phyloP scores from a whole-genome alignment of 1,140 invertebrate species.

The Lepidurus apus region DNA sequence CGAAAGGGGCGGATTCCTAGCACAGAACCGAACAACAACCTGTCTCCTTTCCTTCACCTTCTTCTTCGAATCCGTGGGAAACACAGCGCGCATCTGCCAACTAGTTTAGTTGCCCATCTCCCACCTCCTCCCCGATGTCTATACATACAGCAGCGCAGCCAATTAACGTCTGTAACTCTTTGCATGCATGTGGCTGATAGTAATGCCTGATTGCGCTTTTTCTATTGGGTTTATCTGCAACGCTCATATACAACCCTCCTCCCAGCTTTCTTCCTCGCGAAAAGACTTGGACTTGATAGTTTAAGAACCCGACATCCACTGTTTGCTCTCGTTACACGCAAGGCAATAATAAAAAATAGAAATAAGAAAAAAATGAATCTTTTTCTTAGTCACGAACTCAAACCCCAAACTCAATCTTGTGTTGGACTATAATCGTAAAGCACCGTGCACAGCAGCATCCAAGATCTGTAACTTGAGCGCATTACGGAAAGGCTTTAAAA shows the following conservation, averaged over 20 bases:
- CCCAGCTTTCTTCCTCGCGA: not conserved
- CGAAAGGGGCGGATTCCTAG: not conserved
- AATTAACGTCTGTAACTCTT: not conserved
- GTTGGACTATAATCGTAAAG: not conserved
- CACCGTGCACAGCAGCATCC: constrained; percentile 12
- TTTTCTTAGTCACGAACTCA: constrained; percentile 19
- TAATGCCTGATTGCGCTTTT: not conserved
- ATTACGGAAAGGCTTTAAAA: not conserved
- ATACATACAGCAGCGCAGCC: not conserved
- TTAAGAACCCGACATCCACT: not conserved
- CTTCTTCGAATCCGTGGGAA: constrained; percentile 4
- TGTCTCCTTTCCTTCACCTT: constrained; percentile 1
- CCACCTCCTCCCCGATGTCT: not conserved
- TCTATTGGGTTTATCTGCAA: not conserved
- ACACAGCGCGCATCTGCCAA: not conserved
- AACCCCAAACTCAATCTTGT: not conserved
- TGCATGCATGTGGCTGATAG: constrained; percentile 7
- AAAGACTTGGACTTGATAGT: not conserved
- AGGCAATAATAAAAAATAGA: not conserved
- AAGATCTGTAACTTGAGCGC: constrained; percentile 18
- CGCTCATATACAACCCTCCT: not conserved
- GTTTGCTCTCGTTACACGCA: not conserved
- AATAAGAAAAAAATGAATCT: not conserved
- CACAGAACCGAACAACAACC: not conserved
- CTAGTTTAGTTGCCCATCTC: not conserved